Evolutionary conservation across 2,888 invertebrate species (phyloP).

Genomic region (Carabus problematicus): DNA sequence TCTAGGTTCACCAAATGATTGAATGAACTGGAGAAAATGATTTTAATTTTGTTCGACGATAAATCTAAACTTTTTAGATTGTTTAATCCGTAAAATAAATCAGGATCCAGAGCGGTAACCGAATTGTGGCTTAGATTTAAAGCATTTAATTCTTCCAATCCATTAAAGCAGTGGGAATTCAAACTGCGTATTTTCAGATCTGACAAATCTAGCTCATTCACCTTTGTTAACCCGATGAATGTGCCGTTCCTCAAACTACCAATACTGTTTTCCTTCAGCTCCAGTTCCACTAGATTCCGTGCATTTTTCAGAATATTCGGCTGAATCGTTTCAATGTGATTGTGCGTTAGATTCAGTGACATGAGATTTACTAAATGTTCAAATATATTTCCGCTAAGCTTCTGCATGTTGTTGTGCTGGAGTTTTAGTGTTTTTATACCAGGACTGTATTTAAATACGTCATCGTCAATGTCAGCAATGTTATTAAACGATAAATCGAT

Average conservation of each 20-base stretch:
- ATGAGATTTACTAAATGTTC: slow-evolving; percentile 32
- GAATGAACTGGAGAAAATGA: slow-evolving; percentile 40
- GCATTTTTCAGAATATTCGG: slow-evolving; percentile 31
- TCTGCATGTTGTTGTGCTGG: slow-evolving; percentile 32
- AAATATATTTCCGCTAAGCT: slow-evolving; percentile 28
- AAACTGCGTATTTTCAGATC: slow-evolving; percentile 43
- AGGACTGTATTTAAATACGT: slow-evolving; percentile 5
- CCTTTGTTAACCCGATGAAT: slow-evolving; percentile 40
- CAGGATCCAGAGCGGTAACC: slow-evolving; percentile 39
- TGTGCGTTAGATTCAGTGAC: slow-evolving; percentile 20
- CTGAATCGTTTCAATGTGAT: slow-evolving; percentile 28
- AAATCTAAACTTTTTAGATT: slow-evolving; percentile 40
- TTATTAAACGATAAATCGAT: slow-evolving; percentile 32
- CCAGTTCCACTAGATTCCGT: slow-evolving; percentile 23
- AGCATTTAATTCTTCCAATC: slow-evolving; percentile 40
- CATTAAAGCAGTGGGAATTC: slow-evolving; percentile 40
- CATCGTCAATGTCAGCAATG: slow-evolving; percentile 18
- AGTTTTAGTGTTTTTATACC: slow-evolving; percentile 20
- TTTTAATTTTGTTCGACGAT: slow-evolving; percentile 40
- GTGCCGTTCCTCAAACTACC: slow-evolving; percentile 37
- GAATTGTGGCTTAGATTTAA: slow-evolving; percentile 43
- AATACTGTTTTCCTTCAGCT: slow-evolving; percentile 37
- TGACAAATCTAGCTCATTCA: slow-evolving; percentile 43
- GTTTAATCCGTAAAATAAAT: slow-evolving; percentile 42
- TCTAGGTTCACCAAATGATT: slow-evolving; percentile 34